These are phyloP conservation scores for Platalea minor DNA, from an alignment of 2,797 vertebrate species.

Conservation along the genomic window DNA sequence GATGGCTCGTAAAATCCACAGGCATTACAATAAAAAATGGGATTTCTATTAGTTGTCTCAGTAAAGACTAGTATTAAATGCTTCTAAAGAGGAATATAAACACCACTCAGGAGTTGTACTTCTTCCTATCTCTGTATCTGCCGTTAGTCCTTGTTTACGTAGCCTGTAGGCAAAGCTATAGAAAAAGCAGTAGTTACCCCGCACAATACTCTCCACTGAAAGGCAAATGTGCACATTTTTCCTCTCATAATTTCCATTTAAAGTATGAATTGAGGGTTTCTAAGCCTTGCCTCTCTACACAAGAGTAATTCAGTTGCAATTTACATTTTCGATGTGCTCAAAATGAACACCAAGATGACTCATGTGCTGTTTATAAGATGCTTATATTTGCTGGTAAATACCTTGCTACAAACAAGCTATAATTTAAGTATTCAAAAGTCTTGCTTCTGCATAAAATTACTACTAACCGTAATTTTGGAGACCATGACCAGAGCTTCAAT, in stretches of 20 bases:
- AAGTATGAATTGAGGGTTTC: slow-evolving; percentile 10
- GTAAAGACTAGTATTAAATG: slow-evolving; percentile 15
- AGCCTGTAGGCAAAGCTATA: slow-evolving; percentile 10
- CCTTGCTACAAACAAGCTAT: slow-evolving; percentile 52
- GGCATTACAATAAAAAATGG: slow-evolving; percentile 37
- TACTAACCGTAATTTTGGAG: slow-evolving; percentile 32
- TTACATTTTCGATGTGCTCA: slow-evolving; percentile 41
- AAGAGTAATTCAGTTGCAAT: slow-evolving; percentile 49
- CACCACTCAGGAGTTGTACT: neutral
- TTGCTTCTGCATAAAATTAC: slow-evolving; percentile 59
- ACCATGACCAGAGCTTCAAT: slow-evolving; percentile 47
- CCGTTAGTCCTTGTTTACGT: slow-evolving; percentile 2
- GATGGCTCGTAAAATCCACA: slow-evolving; percentile 44
- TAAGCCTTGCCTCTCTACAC: slow-evolving; percentile 3
- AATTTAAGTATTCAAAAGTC: slow-evolving; percentile 64
- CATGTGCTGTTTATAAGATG: slow-evolving; percentile 55
- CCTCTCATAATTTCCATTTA: slow-evolving; percentile 41
- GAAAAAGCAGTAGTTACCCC: slow-evolving; percentile 35
- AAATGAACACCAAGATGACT: slow-evolving; percentile 47
- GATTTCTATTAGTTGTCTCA: slow-evolving; percentile 41
- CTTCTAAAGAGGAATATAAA: slow-evolving; percentile 29
- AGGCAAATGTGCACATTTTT: slow-evolving; percentile 37
- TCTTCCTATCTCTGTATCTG: neutral
- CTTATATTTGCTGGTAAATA: slow-evolving; percentile 54
- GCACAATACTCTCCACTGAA: slow-evolving; percentile 31